Conservation (phyloP, 2,113 vertebrate species). For the Eurystomus gularis region DNA sequence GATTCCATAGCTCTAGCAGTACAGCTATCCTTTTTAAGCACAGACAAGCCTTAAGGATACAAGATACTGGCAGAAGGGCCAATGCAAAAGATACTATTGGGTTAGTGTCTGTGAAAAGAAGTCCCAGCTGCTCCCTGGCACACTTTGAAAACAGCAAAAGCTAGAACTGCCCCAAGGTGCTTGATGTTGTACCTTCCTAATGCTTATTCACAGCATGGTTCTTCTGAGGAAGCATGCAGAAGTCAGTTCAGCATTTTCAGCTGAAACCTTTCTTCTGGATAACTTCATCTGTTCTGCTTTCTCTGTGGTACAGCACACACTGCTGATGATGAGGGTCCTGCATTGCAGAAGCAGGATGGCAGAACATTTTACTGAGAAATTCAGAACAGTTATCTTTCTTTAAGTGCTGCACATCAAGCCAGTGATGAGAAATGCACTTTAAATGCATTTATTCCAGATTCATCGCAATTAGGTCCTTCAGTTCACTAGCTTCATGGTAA, state of each 20-base stretch:
- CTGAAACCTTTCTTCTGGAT: not conserved
- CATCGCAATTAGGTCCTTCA: not conserved
- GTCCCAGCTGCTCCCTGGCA: not conserved
- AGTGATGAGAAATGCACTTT: not conserved
- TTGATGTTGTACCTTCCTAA: fast-evolving
- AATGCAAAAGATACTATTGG: not conserved
- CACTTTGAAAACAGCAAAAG: not conserved
- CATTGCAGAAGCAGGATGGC: not conserved
- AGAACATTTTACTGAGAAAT: not conserved
- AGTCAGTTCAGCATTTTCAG: not conserved
- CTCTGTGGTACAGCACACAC: not conserved
- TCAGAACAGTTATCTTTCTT: not conserved
- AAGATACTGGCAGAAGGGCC: not conserved
- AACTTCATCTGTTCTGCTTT: not conserved
- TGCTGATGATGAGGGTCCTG: not conserved
- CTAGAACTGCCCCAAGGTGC: not conserved
- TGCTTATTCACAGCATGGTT: not conserved
- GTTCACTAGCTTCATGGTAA: not conserved
- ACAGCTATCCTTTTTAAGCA: not conserved
- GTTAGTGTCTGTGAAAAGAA: not conserved
- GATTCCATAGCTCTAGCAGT: not conserved
- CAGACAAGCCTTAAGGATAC: not conserved
- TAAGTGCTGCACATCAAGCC: not conserved
- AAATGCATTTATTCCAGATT: not conserved
- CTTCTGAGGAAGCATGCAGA: not conserved